Evolutionary conservation across 53 echinoderm and acorn worm genomes (phyloP).

Genomic region (Mesocentrotus franciscanus): DNA sequence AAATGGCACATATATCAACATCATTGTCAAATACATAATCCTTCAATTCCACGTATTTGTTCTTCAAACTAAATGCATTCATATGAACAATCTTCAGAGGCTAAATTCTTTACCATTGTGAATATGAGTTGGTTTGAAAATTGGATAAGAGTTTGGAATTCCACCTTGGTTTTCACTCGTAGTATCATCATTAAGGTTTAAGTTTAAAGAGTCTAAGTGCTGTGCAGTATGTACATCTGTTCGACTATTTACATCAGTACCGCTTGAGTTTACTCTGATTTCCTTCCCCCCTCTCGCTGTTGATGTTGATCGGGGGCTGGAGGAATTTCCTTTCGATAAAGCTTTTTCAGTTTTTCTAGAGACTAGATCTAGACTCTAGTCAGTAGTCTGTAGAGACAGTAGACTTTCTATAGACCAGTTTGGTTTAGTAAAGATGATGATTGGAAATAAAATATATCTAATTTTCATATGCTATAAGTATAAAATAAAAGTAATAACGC

Average conservation of each 20-base stretch:
- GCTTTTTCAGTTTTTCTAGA: too few relatives aligned
- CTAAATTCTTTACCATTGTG: constrained; percentile 32
- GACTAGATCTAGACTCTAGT: too few relatives aligned
- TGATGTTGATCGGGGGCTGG: neutral
- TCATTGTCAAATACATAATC: constrained; percentile 45
- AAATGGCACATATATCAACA: constrained; percentile 56
- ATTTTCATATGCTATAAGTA: too few relatives aligned
- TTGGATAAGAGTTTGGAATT: neutral
- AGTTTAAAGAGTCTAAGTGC: too few relatives aligned
- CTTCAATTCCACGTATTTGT: constrained; percentile 23
- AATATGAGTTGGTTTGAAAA: neutral
- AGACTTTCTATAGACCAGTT: too few relatives aligned
- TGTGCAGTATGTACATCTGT: neutral
- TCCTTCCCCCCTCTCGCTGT: neutral
- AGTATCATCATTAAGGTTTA: too few relatives aligned
- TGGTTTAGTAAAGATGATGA: too few relatives aligned
- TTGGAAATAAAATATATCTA: too few relatives aligned
- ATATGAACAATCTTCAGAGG: constrained; percentile 47
- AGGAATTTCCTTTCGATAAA: neutral
- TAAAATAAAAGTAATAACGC: too few relatives aligned
- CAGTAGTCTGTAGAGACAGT: too few relatives aligned
- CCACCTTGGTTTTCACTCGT: too few relatives aligned
- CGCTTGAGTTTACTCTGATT: neutral
- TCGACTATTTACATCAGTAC: neutral
- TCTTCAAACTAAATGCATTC: constrained; percentile 59